Evolutionary conservation across 2,888 invertebrate species (phyloP), one percentile per base, ranked within the genome.

Genomic region (Macrosoma leucophasiata): DNA sequence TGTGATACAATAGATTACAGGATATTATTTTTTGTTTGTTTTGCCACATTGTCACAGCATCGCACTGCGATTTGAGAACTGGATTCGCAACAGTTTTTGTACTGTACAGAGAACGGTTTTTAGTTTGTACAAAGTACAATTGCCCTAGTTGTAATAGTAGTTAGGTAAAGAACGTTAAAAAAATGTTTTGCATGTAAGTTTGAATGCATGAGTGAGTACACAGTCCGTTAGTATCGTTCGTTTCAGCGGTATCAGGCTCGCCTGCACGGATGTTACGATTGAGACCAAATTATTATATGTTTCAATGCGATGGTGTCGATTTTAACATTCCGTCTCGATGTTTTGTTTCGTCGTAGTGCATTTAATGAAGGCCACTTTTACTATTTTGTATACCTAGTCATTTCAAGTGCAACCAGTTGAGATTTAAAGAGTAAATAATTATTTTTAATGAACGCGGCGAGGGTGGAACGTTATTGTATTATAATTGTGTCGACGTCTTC

Each of bases 261-360:
- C 71, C 66, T 58, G 63, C 50, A 44, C 71, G 82, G 75, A 56
- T 77, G 82, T 82, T 82, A 81, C 62, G 72, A 78, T 84, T 82
- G 82, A 82, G 78, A 82, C 82, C 82, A 81, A 81, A 75, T 78
- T 66, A 77, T 79, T 79, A 84, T 84, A 82, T 84, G 82, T 84
- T 84, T 69, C 62, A 64, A 57, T 60, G 81, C 65, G 74, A 81
- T 82, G 82, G 82, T 81, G 56, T 84, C 82, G 82, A 82, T 84
- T 78, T 79, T 82, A 82, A 76, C 82, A 84, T 82, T 84, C 82
- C 82, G 79, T 79, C 64, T 56, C 62, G 45, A 54, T 58, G 55
- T 61, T 63, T 58, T 50, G 46, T 44, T 51, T 55, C 55, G 56
- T 69, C 58, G 54, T 70, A 60, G 67, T 69, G 69, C 73, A 76